A percentile compares a stretch with the other conserved stretches of the same genome.
phyloP scores from a whole-genome alignment of 2,113 vertebrate genomes.

The Uropsilus gracilis region DNA sequence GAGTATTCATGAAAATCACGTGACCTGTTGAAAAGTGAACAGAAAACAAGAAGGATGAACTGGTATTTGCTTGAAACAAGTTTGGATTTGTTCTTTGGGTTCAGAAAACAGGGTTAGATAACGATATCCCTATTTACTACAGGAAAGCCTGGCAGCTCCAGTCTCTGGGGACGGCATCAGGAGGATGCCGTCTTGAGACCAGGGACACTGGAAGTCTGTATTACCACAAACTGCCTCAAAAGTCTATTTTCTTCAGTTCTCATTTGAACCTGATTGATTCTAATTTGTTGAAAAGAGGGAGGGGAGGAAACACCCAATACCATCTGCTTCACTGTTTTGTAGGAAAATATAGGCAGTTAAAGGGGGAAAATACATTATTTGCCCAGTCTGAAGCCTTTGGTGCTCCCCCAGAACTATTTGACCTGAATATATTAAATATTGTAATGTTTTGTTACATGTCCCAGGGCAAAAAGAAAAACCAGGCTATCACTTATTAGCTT shows the following conservation, averaged over 20 bases:
- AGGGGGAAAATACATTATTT: constrained; percentile 75
- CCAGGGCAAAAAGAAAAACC: constrained; percentile 83
- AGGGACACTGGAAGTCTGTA: constrained; percentile 1
- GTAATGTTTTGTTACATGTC: constrained; percentile 88
- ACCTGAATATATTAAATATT: constrained; percentile 88
- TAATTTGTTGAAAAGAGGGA: constrained; percentile 72
- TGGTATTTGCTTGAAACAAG: not conserved
- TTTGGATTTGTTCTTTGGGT: not conserved
- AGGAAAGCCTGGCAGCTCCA: not conserved
- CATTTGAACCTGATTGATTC: constrained; percentile 69
- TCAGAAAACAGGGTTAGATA: not conserved
- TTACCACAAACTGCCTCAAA: not conserved
- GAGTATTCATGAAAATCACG: not conserved
- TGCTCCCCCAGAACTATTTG: constrained; percentile 81
- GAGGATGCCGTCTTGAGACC: not conserved
- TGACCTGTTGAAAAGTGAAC: not conserved
- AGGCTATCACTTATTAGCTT: constrained; percentile 88
- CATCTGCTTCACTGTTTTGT: constrained; percentile 86
- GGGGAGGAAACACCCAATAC: constrained; percentile 33
- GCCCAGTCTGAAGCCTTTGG: constrained; percentile 72
- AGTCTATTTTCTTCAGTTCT: constrained; percentile 75
- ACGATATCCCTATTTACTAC: not conserved
- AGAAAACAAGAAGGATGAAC: not conserved
- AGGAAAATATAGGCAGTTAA: constrained; percentile 80
- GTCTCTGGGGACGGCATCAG: not conserved